A percentile compares a stretch with the other conserved stretches of the same genome.
Evolutionary conservation across 1,140 invertebrate genomes (phyloP).

Genomic region (Lepeophtheirus salmonis): DNA sequence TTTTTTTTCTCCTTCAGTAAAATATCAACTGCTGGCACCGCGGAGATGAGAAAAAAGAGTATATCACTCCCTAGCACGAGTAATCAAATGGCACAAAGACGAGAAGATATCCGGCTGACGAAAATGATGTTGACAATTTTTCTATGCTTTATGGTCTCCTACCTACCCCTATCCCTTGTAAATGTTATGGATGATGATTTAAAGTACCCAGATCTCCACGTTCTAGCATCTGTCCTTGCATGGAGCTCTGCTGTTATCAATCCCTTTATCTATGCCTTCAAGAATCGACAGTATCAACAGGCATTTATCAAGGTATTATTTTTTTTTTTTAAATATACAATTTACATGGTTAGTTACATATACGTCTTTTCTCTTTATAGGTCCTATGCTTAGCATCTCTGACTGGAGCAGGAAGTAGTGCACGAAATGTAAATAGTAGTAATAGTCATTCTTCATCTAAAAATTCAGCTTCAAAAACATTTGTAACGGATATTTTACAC

Average conservation of each 20-base stretch:
- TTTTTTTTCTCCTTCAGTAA: neutral
- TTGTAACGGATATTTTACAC: conserved; percentile 26
- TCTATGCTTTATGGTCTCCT: conserved; percentile 36
- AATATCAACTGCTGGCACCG: neutral
- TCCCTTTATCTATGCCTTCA: conserved; percentile 65
- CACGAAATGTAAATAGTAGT: conserved; percentile 15
- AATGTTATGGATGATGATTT: conserved; percentile 56
- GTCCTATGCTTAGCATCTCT: conserved; percentile 30
- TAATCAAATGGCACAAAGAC: conserved; percentile 25
- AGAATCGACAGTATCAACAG: conserved; percentile 56
- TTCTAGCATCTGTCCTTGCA: conserved; percentile 55
- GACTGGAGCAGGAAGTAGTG: conserved; percentile 8
- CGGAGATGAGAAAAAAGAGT: neutral
- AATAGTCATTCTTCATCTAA: conserved; percentile 23
- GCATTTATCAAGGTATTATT: conserved; percentile 39
- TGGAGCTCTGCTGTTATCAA: conserved; percentile 71
- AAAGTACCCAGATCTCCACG: conserved; percentile 47
- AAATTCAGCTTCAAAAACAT: conserved; percentile 25
- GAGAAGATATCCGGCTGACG: conserved; percentile 57
- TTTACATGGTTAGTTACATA: neutral
- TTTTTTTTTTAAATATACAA: neutral
- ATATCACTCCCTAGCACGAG: neutral
- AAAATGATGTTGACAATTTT: conserved; percentile 57
- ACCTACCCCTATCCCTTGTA: conserved; percentile 61
- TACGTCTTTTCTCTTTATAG: neutral